Conservation (phyloP, 2,888 invertebrate genomes). For the Torymus aiolomorphi region DNA sequence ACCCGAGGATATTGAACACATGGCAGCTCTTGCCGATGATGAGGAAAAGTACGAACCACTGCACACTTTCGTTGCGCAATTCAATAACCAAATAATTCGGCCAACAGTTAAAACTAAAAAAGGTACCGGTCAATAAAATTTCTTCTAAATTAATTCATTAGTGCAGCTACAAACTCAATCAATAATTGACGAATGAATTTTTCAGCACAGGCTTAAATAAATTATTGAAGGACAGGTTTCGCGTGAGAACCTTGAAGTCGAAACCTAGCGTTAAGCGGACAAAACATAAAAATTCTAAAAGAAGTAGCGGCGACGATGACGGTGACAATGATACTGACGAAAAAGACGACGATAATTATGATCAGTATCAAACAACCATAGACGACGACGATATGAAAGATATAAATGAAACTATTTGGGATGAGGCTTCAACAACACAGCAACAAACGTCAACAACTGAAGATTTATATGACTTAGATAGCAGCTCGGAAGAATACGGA, state of each 20-base stretch:
- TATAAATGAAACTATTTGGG: no score
- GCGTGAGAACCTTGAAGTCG: conserved; percentile 15
- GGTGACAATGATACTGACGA: background rate
- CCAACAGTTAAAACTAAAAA: background rate
- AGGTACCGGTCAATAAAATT: conserved; percentile 12
- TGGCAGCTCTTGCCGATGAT: conserved; percentile 62
- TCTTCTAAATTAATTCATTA: no score
- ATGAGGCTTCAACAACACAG: background rate
- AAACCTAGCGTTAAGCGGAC: background rate
- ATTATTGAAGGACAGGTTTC: background rate
- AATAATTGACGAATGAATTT: no score
- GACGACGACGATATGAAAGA: no score
- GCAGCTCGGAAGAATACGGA: conserved; percentile 3
- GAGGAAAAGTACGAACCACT: conserved; percentile 70
- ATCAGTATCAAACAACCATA: no score
- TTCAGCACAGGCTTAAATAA: no score
- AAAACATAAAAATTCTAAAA: background rate
- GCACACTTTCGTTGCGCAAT: conserved; percentile 70
- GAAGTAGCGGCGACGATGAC: background rate
- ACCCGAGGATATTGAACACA: conserved; percentile 64
- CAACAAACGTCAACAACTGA: background rate
- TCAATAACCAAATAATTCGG: conserved; percentile 60
- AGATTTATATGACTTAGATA: background rate
- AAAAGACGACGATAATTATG: background rate
- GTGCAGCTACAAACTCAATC: no score